Evolutionary conservation across 2,888 invertebrate genomes (phyloP), one percentile per base, ranked within the genome.

Genomic region (Thymelicus sylvestris): DNA sequence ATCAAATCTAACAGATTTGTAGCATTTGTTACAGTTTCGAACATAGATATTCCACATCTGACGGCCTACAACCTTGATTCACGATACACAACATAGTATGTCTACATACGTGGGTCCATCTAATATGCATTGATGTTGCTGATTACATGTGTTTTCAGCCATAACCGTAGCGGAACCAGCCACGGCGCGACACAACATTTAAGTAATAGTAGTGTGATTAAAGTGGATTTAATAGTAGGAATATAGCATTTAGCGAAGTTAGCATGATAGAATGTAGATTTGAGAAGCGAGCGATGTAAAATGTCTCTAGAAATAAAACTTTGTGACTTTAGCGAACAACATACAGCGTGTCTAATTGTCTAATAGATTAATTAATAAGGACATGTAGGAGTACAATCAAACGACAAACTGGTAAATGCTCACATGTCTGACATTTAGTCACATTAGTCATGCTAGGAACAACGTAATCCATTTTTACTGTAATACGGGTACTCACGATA

Each of bases 361-460:
- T 63, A 68, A 68, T 68, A 63, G 63, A 63, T 63, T 63, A 68
- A 68, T 68, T 68, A 68, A 68, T 68, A 63, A 68, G 68, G 68
- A 68, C 68, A 47, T 63, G 31, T 61, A 57, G 15, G 63, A 47
- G 68, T 48, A 63, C 47, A 39, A 63, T 57, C 41, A 68, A 41
- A 62, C 52, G 24, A 61, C 66, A 57, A 31, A 39, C 59, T 31
- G 38, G 59, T 59, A 59, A 55, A 24, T 55, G 55, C 55, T 55
- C 55, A 24, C 55, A 55, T 55, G 55, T 24, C 55, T 24, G 55
- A 55, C 55, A 55, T 55, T 55, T 55, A 55, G 55, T 19, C 50
- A 55, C n/a, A 55, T 55, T 55, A 55, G 55, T 55, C 55, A 55
- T n/a, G 24, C 24, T 55, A 55, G 24, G 7, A 24, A 55, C 24